phyloP scores from a whole-genome alignment of 2,797 vertebrate genomes.

The Picus viridis region DNA sequence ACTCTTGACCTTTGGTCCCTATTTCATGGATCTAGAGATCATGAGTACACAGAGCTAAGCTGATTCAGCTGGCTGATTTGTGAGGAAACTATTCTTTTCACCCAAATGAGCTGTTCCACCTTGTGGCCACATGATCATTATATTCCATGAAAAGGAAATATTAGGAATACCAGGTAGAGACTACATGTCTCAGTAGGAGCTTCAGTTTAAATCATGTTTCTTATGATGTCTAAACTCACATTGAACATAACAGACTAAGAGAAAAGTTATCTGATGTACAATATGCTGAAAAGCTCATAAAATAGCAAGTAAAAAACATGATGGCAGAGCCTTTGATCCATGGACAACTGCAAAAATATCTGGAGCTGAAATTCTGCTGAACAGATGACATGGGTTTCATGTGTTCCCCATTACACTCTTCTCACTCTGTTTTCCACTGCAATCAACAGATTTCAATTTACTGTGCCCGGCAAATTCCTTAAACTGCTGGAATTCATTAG shows the following conservation, averaged over 20 bases:
- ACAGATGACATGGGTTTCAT: conserved; percentile 50
- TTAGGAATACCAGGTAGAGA: neutral
- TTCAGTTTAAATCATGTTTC: neutral
- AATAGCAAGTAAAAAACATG: neutral
- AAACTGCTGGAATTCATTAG: conserved; percentile 29
- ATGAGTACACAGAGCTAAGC: neutral
- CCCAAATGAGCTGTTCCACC: neutral
- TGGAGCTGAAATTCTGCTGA: neutral
- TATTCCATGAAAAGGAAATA: neutral
- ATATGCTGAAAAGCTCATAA: neutral
- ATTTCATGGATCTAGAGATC: neutral
- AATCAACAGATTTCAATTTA: conserved; percentile 27
- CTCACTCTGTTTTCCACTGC: conserved; percentile 15
- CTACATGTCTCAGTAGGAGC: rapidly evolving
- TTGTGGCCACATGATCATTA: neutral
- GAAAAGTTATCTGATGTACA: neutral
- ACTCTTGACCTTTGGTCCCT: neutral
- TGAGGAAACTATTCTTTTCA: neutral
- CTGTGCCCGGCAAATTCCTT: conserved; percentile 33
- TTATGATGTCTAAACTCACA: neutral
- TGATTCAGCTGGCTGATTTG: neutral
- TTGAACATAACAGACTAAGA: neutral
- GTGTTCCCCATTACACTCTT: neutral
- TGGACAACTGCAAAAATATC: conserved; percentile 17
- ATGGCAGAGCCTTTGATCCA: neutral